Evolutionary conservation across 2,888 invertebrate species (phyloP).

Genomic region (Gandaritis pyraliata): DNA sequence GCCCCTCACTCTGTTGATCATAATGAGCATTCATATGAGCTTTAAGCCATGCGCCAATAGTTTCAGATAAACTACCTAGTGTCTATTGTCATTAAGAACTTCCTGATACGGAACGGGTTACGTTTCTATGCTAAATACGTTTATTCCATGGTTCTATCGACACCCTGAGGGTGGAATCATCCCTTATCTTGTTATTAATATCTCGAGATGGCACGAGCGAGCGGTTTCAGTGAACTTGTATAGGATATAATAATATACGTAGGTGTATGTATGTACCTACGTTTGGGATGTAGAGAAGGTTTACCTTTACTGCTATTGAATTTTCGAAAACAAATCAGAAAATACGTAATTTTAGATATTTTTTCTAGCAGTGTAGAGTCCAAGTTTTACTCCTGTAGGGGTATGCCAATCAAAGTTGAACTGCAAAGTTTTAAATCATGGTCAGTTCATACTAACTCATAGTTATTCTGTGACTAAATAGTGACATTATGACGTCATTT

Average conservation of each 20-base stretch:
- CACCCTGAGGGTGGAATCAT: slow-evolving; percentile 30
- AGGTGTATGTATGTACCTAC: background rate
- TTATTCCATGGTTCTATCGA: slow-evolving; percentile 29
- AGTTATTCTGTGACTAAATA: no score
- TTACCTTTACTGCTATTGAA: background rate
- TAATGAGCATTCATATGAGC: no score
- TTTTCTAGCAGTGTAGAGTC: no score
- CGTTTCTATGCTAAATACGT: background rate
- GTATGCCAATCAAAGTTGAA: no score
- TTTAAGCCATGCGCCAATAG: background rate
- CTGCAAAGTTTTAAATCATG: no score
- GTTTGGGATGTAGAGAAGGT: background rate
- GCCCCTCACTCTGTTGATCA: no score
- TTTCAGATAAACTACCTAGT: no score
- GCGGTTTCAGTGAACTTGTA: slow-evolving; percentile 26
- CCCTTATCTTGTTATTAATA: slow-evolving; percentile 35
- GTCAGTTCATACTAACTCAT: no score
- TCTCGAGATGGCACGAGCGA: slow-evolving; percentile 21
- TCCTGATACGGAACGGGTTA: background rate
- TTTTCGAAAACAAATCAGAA: background rate
- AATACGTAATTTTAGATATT: background rate
- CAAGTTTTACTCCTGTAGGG: no score
- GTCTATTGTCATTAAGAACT: no score
- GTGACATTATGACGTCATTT: no score
- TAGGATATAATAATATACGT: slow-evolving; percentile 13